These are phyloP conservation scores for Lichenostomus cassidix DNA, from an alignment of 2,113 vertebrate species.

Conservation along the genomic window DNA sequence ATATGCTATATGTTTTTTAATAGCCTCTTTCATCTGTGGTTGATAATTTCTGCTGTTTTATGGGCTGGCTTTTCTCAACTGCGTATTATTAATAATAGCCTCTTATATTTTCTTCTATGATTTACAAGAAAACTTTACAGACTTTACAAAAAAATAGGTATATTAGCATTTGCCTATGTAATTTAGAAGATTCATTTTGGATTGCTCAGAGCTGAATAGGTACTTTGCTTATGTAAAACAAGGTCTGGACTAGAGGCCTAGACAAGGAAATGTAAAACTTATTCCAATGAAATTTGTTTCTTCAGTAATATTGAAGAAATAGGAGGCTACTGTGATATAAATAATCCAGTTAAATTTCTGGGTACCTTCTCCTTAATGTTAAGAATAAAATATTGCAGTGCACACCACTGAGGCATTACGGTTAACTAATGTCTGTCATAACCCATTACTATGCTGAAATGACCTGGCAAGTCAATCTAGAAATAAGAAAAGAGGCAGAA, in stretches of 20 bases:
- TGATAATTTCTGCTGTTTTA: background rate
- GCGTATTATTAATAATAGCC: background rate
- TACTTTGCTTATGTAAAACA: background rate
- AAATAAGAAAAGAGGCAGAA: background rate
- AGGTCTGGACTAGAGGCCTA: background rate
- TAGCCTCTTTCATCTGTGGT: background rate
- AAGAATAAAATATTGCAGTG: background rate
- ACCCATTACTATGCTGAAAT: background rate
- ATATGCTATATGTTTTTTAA: background rate
- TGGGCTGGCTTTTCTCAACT: background rate
- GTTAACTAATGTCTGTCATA: background rate
- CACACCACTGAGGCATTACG: background rate
- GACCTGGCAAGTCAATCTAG: background rate
- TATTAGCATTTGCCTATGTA: background rate
- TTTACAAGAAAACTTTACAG: background rate
- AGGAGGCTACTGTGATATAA: background rate
- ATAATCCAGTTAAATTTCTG: background rate
- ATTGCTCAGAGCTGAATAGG: background rate
- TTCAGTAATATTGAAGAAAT: background rate
- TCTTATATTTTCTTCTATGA: background rate
- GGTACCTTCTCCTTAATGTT: background rate
- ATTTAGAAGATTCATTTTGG: background rate
- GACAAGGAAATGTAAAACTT: background rate
- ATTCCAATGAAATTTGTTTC: background rate
- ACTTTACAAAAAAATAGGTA: background rate